phyloP scores from a whole-genome alignment of 2,797 vertebrate genomes.

The Spea hammondii region DNA sequence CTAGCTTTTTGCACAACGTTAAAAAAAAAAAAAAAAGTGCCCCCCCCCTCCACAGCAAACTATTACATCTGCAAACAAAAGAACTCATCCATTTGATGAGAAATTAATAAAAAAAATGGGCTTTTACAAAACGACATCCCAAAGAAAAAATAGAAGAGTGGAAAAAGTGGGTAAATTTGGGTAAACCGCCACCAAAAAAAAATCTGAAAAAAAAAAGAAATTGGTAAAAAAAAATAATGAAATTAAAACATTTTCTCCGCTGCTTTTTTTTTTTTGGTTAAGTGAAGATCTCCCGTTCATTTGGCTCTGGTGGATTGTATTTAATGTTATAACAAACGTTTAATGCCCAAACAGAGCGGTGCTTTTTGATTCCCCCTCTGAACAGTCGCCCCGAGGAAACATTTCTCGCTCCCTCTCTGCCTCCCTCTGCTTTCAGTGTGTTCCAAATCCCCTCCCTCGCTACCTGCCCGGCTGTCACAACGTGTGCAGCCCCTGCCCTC shows the following conservation, averaged over 20 bases:
- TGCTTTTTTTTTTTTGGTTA: slow-evolving; percentile 23
- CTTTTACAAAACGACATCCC: neutral
- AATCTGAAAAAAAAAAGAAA: neutral
- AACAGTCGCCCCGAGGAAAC: slow-evolving; percentile 48
- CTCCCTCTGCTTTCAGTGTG: slow-evolving; percentile 66
- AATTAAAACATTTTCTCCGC: neutral
- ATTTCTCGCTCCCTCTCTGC: slow-evolving; percentile 54
- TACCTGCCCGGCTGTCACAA: slow-evolving; percentile 69
- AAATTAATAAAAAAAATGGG: too few species aligned
- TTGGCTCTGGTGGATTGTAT: slow-evolving; percentile 53
- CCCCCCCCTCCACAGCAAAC: too few species aligned
- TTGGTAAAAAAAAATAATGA: slow-evolving; percentile 42
- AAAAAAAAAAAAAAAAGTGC: too few species aligned
- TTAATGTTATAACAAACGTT: slow-evolving; percentile 51
- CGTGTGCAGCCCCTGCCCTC: slow-evolving; percentile 70
- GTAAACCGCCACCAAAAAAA: neutral
- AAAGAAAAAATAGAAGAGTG: neutral
- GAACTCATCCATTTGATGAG: too few species aligned
- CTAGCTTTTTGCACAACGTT: too few species aligned
- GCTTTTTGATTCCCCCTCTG: slow-evolving; percentile 53
- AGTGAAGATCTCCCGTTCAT: slow-evolving; percentile 48
- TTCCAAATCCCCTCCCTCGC: slow-evolving; percentile 61
- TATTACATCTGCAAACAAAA: too few species aligned
- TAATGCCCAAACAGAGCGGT: slow-evolving; percentile 55
- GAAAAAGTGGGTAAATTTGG: neutral